phyloP scores from a whole-genome alignment of 2,888 invertebrate species.

The Amblyjoppa proteus region DNA sequence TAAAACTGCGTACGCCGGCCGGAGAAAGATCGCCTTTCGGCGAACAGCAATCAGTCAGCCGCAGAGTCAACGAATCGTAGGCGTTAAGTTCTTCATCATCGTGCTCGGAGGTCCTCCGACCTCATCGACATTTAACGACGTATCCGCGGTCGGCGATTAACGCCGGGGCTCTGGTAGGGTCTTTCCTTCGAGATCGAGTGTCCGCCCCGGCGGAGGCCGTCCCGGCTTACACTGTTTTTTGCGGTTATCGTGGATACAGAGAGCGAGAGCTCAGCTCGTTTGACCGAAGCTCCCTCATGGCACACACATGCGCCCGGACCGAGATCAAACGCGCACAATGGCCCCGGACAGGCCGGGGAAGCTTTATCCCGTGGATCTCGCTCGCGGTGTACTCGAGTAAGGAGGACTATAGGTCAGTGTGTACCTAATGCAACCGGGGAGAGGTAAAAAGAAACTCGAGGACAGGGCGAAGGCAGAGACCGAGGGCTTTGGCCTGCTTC shows the following conservation, averaged over 20 bases:
- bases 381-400: constrained; percentile 49
- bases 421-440: constrained; percentile 21
- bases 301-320: background rate
- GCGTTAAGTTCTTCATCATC: background rate
- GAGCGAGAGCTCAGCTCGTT: background rate
- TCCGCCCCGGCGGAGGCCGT: constrained; percentile 9
- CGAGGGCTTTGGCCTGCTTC: constrained; percentile 43
- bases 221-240: constrained; percentile 49
- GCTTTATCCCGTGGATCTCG: constrained; percentile 31
- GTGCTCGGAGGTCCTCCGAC: background rate
- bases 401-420: constrained; percentile 42
- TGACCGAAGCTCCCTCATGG: background rate
- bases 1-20: too few relatives aligned
- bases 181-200: constrained; percentile 34
- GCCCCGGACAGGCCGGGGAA: background rate
- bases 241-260: constrained; percentile 17
- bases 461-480: constrained; percentile 3
- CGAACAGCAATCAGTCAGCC: too few relatives aligned
- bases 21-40: too few relatives aligned
- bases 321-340: constrained; percentile 40
- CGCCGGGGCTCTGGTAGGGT: background rate
- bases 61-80: background rate
- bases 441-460: constrained; percentile 22
- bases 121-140: constrained; percentile 15
- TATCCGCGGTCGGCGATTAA: constrained; percentile 38